These are phyloP conservation scores for Otocyon megalotis DNA, from an alignment of 2,113 vertebrate genomes.

Conservation along the genomic window DNA sequence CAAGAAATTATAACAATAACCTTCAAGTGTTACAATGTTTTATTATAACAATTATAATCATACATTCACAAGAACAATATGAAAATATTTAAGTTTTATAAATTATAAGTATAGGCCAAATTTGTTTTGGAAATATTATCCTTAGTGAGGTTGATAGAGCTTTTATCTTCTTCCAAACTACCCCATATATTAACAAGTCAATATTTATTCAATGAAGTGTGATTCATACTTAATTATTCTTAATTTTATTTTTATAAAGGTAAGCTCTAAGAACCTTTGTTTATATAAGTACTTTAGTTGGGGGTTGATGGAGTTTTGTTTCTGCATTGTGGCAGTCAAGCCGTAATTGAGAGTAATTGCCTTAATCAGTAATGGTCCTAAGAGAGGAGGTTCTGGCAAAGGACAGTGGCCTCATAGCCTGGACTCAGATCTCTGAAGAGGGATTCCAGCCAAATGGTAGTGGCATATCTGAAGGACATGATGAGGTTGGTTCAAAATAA, in stretches of 20 bases:
- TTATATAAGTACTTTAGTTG: background rate
- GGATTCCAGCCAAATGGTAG: background rate
- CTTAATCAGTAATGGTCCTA: background rate
- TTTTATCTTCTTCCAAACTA: background rate
- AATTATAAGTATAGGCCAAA: background rate
- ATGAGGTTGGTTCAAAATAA: background rate
- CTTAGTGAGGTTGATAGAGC: background rate
- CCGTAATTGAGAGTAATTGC: background rate
- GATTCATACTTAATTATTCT: background rate
- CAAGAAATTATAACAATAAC: background rate
- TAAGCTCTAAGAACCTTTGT: background rate
- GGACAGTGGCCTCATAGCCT: fast-evolving
- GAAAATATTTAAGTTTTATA: background rate
- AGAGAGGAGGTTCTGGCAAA: background rate
- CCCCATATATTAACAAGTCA: background rate
- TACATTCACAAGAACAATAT: background rate
- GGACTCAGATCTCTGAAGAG: background rate
- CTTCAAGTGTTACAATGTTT: background rate
- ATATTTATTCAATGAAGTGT: background rate
- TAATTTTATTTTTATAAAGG: background rate
- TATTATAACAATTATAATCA: background rate
- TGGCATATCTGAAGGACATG: no score
- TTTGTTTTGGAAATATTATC: background rate
- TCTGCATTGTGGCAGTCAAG: background rate
- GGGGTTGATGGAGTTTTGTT: background rate